These are phyloP conservation scores for Biston stratarius DNA, from an alignment of 2,888 invertebrate species.

Conservation along the genomic window DNA sequence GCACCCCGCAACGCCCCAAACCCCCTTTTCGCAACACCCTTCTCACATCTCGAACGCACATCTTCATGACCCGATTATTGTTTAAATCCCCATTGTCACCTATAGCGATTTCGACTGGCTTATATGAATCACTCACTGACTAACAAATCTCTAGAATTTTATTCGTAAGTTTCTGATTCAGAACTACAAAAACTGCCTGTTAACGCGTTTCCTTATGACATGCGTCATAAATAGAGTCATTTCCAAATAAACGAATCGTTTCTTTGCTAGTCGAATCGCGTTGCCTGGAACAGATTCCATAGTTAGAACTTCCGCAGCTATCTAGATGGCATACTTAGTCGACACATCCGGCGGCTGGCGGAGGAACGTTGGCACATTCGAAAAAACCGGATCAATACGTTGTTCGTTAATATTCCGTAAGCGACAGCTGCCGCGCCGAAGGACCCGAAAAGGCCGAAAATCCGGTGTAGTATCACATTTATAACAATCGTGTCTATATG, in stretches of 20 bases:
- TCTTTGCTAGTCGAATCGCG: constrained; percentile 41
- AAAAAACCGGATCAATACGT: constrained; percentile 56
- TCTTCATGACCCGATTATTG: constrained; percentile 76
- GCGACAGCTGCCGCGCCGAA: constrained; percentile 43
- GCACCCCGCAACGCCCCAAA: constrained; percentile 54
- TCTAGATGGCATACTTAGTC: constrained; percentile 37
- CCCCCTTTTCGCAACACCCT: constrained; percentile 58
- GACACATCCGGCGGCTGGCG: constrained; percentile 44
- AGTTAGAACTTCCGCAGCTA: constrained; percentile 41
- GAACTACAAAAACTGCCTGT: constrained; percentile 18
- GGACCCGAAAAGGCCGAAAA: constrained; percentile 20
- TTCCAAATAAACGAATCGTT: constrained; percentile 28
- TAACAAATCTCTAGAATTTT: constrained; percentile 34
- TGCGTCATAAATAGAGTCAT: constrained; percentile 24
- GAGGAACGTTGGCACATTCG: constrained; percentile 37
- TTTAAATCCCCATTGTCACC: constrained; percentile 52
- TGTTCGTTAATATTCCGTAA: constrained; percentile 58
- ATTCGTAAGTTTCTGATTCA: constrained; percentile 28
- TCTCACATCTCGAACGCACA: constrained; percentile 61
- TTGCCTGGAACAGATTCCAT: constrained; percentile 35
- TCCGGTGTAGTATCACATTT: constrained; percentile 37
- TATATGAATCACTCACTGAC: constrained; percentile 39
- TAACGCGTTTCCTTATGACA: constrained; percentile 8
- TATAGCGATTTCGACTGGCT: constrained; percentile 7
- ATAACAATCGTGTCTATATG: constrained; percentile 12